Percentiles rank a stretch among this genome's conserved stretches.
Conservation (phyloP, 2,797 vertebrate genomes). For the Picus viridis region DNA sequence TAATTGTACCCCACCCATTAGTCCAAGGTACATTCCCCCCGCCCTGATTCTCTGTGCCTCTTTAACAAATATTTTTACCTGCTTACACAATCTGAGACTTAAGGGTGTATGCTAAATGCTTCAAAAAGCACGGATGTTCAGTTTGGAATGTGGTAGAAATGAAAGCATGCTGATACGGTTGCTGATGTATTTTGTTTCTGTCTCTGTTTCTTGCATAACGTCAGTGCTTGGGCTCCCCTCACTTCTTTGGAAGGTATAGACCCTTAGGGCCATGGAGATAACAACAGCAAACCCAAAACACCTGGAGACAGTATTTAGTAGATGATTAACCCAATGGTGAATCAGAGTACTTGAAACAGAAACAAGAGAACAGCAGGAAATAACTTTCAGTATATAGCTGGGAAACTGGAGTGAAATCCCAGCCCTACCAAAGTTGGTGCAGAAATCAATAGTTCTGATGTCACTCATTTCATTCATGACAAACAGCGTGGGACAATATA, state of each 20-base stretch:
- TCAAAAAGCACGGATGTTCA: conserved; percentile 10
- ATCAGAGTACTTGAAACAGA: conserved; percentile 61
- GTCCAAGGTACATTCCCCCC: neutral
- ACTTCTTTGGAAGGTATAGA: conserved; percentile 16
- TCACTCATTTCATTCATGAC: conserved; percentile 45
- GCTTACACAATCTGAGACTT: conserved; percentile 4
- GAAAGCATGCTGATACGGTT: conserved; percentile 19
- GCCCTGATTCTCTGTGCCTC: neutral
- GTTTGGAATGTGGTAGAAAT: conserved; percentile 7
- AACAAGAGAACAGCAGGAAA: conserved; percentile 56
- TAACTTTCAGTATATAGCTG: conserved; percentile 14
- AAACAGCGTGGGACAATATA: conserved; percentile 22
- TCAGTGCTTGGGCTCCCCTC: neutral
- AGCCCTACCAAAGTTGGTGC: neutral
- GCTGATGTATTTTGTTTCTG: conserved; percentile 23
- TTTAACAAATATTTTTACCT: conserved; percentile 40
- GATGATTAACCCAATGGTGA: conserved; percentile 61
- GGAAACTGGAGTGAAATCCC: conserved; percentile 12
- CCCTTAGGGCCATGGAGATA: conserved; percentile 60
- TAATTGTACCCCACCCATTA: neutral
- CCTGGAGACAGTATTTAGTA: conserved; percentile 57
- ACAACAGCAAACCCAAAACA: conserved; percentile 60
- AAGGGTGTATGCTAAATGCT: neutral
- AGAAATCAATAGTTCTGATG: conserved; percentile 50
- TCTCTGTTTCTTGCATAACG: conserved; percentile 45